Conservation (phyloP, 2,113 vertebrate genomes). For the Lonchura striata region DNA sequence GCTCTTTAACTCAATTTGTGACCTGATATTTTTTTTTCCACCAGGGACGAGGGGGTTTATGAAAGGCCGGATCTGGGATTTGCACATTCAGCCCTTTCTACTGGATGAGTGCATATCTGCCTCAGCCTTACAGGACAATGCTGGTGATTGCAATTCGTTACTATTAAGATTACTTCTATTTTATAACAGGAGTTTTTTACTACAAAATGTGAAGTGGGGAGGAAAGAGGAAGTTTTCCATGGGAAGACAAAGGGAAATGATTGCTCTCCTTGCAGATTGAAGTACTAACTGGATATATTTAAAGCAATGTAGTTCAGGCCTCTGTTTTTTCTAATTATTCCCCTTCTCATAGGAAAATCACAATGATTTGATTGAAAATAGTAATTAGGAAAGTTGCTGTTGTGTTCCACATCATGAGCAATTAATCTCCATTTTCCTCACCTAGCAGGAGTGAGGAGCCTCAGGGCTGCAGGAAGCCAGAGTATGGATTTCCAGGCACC, state of each 20-base stretch:
- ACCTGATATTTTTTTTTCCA: not conserved
- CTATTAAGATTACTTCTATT: constrained; percentile 8
- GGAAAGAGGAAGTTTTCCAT: constrained; percentile 20
- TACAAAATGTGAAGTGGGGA: not conserved
- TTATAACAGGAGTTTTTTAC: not conserved
- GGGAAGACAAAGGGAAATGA: constrained; percentile 38
- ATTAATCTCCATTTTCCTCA: constrained; percentile 27
- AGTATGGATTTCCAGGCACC: not conserved
- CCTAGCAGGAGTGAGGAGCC: not conserved
- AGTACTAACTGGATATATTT: not conserved
- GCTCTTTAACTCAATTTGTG: not conserved
- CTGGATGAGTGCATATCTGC: not conserved
- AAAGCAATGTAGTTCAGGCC: not conserved
- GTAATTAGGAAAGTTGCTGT: constrained; percentile 20
- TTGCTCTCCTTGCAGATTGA: not conserved
- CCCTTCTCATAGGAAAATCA: constrained; percentile 16
- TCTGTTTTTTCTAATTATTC: constrained; percentile 31
- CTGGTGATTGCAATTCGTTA: constrained; percentile 1
- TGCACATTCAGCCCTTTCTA: not conserved
- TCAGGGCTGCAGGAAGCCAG: not conserved
- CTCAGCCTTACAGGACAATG: not conserved
- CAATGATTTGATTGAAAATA: constrained; percentile 41
- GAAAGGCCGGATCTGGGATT: not conserved
- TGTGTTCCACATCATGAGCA: not conserved
- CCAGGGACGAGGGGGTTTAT: not conserved